These are phyloP conservation scores for Cottus gobio DNA, from an alignment of 2,113 vertebrate genomes.

Conservation along the genomic window DNA sequence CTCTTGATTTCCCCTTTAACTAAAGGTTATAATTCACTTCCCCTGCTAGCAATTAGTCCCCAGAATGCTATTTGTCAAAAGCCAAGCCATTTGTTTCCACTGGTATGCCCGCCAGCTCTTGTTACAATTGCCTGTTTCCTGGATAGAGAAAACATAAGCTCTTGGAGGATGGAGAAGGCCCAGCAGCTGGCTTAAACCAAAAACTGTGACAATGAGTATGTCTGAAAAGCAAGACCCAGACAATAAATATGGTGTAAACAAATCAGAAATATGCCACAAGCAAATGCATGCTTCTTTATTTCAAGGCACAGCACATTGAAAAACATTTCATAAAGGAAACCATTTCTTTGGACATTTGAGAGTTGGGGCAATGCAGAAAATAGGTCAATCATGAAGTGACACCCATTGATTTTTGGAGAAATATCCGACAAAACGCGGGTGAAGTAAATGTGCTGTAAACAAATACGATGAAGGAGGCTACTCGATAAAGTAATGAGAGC, in stretches of 20 bases:
- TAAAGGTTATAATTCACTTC: conserved; percentile 71
- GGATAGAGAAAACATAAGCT: conserved; percentile 48
- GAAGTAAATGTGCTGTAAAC: conserved; percentile 62
- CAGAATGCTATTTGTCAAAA: conserved; percentile 79
- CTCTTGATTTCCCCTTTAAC: conserved; percentile 63
- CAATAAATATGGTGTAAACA: conserved; percentile 31
- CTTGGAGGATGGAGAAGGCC: conserved; percentile 49
- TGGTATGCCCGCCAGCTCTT: conserved; percentile 67
- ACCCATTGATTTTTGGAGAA: conserved; percentile 62
- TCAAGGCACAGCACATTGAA: conserved; percentile 26
- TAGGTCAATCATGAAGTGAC: conserved; percentile 57
- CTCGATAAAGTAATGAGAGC: conserved; percentile 57
- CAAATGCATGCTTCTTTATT: conserved; percentile 14
- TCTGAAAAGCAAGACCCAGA: conserved; percentile 9
- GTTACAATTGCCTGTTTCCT: conserved; percentile 80
- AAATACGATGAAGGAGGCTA: conserved; percentile 56
- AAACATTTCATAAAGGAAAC: conserved; percentile 41
- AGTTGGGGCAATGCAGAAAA: conserved; percentile 43
- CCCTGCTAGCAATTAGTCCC: conserved; percentile 78
- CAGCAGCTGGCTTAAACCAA: conserved; percentile 50
- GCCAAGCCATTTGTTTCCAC: conserved; percentile 63
- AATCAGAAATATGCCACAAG: conserved; percentile 47
- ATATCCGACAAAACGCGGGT: conserved; percentile 41
- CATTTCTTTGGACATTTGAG: conserved; percentile 30
- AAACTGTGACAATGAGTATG: conserved; percentile 30